A percentile compares a stretch with the other conserved stretches of the same genome.
phyloP scores from a whole-genome alignment of 2,888 invertebrate species.

The Heliconius sara region DNA sequence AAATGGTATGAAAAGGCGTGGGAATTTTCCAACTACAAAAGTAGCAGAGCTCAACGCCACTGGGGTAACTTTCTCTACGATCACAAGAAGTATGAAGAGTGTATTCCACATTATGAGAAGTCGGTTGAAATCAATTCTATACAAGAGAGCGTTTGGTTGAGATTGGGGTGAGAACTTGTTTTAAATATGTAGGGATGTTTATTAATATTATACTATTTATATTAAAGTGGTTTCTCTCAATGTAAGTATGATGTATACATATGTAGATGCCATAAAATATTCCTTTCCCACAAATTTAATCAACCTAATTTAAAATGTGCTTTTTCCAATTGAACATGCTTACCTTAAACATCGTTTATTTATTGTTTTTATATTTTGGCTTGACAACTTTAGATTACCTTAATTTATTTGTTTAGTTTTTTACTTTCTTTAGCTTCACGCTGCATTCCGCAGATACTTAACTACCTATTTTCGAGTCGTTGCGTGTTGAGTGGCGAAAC shows the following conservation, averaged over 20 bases:
- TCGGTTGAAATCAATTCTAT: slow-evolving; percentile 94
- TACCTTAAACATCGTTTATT: too few species aligned
- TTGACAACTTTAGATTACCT: too few species aligned
- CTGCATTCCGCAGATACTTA: background rate
- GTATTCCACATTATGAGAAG: slow-evolving; percentile 91
- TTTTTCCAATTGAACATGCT: too few species aligned
- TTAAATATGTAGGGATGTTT: background rate
- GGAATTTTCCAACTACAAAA: slow-evolving; percentile 91
- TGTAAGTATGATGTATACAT: too few species aligned
- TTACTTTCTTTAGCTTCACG: background rate
- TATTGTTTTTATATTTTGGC: too few species aligned
- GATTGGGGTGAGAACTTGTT: slow-evolving; percentile 85
- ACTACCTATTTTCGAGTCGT: background rate
- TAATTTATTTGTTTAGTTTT: too few species aligned
- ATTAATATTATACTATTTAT: too few species aligned
- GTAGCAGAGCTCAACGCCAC: slow-evolving; percentile 93
- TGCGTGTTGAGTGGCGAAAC: background rate
- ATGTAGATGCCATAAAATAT: too few species aligned
- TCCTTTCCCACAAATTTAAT: too few species aligned
- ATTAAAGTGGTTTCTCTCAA: too few species aligned
- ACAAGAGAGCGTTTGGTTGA: slow-evolving; percentile 93
- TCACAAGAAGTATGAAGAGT: slow-evolving; percentile 89
- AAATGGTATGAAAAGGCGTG: slow-evolving; percentile 95
- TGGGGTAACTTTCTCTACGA: slow-evolving; percentile 92
- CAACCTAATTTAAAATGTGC: too few species aligned